A percentile compares a stretch with the other conserved stretches of the same genome.
Evolutionary conservation across 2,797 vertebrate genomes (phyloP).

Genomic region (Neopelma chrysocephalum): DNA sequence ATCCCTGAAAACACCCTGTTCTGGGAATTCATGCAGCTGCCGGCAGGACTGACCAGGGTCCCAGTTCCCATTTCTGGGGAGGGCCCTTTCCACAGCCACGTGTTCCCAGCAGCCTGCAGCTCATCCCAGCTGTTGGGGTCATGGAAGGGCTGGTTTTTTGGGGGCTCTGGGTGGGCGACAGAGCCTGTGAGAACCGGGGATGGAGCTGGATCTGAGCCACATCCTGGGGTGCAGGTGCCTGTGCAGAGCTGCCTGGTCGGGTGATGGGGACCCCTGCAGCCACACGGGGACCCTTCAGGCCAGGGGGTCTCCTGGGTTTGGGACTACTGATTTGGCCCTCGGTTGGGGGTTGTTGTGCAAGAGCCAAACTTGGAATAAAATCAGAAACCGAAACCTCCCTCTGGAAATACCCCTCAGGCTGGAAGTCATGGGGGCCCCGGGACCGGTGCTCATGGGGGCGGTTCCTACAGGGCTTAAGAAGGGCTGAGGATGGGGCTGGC

Average conservation of each 20-base stretch:
- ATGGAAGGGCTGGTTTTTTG: background rate
- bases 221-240: rapidly evolving
- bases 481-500: background rate
- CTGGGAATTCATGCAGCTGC: background rate
- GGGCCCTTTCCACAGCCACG: background rate
- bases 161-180: rapidly evolving
- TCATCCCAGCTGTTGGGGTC: background rate
- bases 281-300: rapidly evolving
- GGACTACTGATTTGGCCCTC: rapidly evolving
- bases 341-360: background rate
- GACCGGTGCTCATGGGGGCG: background rate
- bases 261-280: background rate
- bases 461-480: constrained; percentile 41
- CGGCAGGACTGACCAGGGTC: rapidly evolving
- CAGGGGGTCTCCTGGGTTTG: background rate
- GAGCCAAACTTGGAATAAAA: background rate
- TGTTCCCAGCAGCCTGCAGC: rapidly evolving
- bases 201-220: background rate
- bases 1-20: background rate
- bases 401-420: constrained; percentile 43
- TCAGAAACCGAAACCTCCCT: background rate
- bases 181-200: rapidly evolving
- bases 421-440: background rate
- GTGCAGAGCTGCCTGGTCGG: background rate
- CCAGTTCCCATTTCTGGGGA: background rate